These are phyloP conservation scores for Sebastes iracundus DNA, from an alignment of 2,797 vertebrate genomes.

Conservation along the genomic window DNA sequence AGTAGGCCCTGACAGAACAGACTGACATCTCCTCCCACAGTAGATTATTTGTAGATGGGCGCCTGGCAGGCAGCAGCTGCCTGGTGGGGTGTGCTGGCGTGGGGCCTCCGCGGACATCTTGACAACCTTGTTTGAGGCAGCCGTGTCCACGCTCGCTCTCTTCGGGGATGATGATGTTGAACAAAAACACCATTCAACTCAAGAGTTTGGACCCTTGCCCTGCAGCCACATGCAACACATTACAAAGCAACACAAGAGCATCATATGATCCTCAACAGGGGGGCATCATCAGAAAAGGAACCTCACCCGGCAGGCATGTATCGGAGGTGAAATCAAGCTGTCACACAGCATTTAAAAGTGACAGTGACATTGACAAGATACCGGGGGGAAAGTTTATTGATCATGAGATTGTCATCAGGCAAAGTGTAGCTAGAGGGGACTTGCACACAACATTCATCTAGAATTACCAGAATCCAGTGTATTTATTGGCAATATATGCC, in stretches of 20 bases:
- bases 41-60: constrained; percentile 75
- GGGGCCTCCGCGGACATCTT: constrained; percentile 66
- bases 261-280: constrained; percentile 73
- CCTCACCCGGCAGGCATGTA: constrained; percentile 49
- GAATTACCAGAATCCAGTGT: constrained; percentile 19
- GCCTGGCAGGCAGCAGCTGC: constrained; percentile 76
- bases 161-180: constrained; percentile 66
- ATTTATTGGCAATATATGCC: constrained; percentile 32
- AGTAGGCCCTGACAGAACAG: constrained; percentile 41
- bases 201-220: constrained; percentile 69
- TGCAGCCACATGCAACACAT: constrained; percentile 78
- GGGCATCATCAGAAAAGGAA: constrained; percentile 55
- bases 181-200: constrained; percentile 80
- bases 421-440: background rate
- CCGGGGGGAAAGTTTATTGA: constrained; percentile 10
- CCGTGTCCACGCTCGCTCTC: constrained; percentile 55
- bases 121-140: constrained; percentile 71
- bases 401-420: constrained; percentile 10
- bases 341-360: constrained; percentile 16
- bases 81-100: constrained; percentile 65
- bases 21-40: constrained; percentile 66
- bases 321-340: constrained; percentile 50
- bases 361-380: constrained; percentile 24
- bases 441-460: background rate
- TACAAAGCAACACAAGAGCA: constrained; percentile 78